Evolutionary conservation across 2,113 vertebrate species (phyloP), one percentile per base, ranked within the genome.

Genomic region (Cettia cetti): DNA sequence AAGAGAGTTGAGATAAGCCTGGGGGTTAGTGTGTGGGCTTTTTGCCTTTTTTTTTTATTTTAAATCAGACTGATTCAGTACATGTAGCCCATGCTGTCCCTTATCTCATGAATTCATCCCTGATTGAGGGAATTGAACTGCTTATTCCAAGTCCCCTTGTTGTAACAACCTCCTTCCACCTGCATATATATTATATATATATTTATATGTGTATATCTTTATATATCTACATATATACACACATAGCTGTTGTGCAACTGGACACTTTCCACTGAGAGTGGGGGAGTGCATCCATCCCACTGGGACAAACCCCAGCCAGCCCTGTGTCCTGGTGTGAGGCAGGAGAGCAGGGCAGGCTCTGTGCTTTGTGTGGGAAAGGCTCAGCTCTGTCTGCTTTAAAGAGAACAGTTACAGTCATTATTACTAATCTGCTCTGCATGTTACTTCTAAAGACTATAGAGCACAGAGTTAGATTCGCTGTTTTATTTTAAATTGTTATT

Each of bases 221-320:
- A 88, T 94, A 83, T 96, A 95, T 95, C 86, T 95, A 96, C 95
- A 97, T 96, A 95, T 97, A 96, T 96, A 94, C 92, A 96, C 94
- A 90, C 52, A 92, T 79, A 95, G 45, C 69, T 47, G 86, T 52
- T 94, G 79, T 95, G 94, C 85, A 87, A 40, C 45, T 44, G n/a
- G 39, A 63, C 86, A 65, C 68, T 19, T 93, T 89, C 76, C 91
- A n/a, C 65, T 28, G 90, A 50, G 94, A 50, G 78, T 7, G 19
- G 59, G 6, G 28, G 64, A 81, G 66, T 21, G 74, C 50, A 31
- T 78, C 61, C 49, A 10, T 65, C 63, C 60, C 37, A 5, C 78
- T 8, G 45, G 37, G 68, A 68, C 71, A 64, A 30, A 20, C 11
- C 77, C 6, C 68, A 45, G 49, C 12, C 90, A 69, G 39, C 33